These are phyloP conservation scores for Malurus splendens DNA, from an alignment of 2,797 vertebrate genomes.

Conservation along the genomic window DNA sequence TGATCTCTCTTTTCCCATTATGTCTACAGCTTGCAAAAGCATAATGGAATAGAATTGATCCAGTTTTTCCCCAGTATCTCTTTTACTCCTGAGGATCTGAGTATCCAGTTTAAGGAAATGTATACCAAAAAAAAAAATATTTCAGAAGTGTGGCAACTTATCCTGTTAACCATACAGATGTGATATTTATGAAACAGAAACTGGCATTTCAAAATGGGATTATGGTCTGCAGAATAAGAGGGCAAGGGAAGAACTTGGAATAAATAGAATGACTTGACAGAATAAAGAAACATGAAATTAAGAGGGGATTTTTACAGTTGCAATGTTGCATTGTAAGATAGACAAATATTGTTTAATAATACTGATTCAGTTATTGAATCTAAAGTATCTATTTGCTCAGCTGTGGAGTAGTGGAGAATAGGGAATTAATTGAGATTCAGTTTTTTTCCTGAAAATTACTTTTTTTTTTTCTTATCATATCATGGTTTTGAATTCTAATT, in stretches of 20 bases:
- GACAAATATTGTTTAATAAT: neutral
- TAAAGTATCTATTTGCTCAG: conserved; percentile 3
- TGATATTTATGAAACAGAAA: neutral
- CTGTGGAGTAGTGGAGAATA: neutral
- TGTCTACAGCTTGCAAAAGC: neutral
- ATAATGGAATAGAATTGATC: neutral
- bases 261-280: neutral
- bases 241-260: conserved; percentile 1
- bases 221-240: neutral
- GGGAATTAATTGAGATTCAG: neutral
- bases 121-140: neutral
- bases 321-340: neutral
- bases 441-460: neutral
- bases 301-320: neutral
- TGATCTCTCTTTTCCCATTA: conserved; percentile 22
- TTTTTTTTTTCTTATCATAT: neutral
- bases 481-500: neutral
- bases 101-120: neutral
- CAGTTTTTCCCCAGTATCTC: neutral
- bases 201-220: neutral
- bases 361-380: neutral
- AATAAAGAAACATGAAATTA: conserved; percentile 22
- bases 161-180: neutral
- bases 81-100: neutral
- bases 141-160: neutral